Evolutionary conservation across 2,797 vertebrate species (phyloP).

Genomic region (Uromys caudimaculatus): DNA sequence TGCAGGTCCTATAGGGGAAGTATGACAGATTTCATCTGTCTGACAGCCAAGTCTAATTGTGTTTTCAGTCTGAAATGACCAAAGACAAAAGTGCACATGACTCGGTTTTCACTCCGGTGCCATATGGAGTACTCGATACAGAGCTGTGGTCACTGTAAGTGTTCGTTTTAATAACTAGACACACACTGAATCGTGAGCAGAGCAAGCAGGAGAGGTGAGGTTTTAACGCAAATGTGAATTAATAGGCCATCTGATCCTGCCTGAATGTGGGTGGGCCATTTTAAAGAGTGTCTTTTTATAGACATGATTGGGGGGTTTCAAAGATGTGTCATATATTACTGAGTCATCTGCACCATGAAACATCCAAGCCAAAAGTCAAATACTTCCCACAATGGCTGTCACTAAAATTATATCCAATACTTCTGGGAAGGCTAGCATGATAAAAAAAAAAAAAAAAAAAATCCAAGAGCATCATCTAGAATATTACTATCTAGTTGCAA

Average conservation of each 20-base stretch:
- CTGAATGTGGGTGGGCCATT: slow-evolving; percentile 62
- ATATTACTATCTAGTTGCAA: not conserved
- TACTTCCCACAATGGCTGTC: slow-evolving; percentile 62
- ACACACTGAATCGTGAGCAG: slow-evolving; percentile 70
- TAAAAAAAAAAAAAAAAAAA: slow-evolving; percentile 22
- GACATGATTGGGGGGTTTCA: slow-evolving; percentile 24
- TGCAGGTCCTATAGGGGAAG: slow-evolving; percentile 82
- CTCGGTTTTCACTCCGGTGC: slow-evolving; percentile 71
- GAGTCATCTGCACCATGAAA: slow-evolving; percentile 72
- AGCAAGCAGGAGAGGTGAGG: slow-evolving; percentile 61
- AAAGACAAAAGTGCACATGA: slow-evolving; percentile 83
- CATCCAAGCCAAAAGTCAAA: slow-evolving; percentile 73
- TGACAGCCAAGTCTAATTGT: slow-evolving; percentile 87
- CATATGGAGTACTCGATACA: slow-evolving; percentile 84
- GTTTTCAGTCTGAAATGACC: slow-evolving; percentile 84
- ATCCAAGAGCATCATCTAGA: slow-evolving; percentile 29
- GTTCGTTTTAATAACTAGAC: slow-evolving; percentile 72
- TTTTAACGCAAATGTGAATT: slow-evolving; percentile 71
- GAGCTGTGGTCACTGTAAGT: slow-evolving; percentile 68
- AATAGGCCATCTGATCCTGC: slow-evolving; percentile 75
- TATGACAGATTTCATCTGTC: slow-evolving; percentile 86
- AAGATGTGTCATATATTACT: slow-evolving; percentile 63
- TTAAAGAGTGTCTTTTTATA: slow-evolving; percentile 60
- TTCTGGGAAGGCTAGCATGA: slow-evolving; percentile 68
- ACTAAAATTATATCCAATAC: slow-evolving; percentile 67